phyloP scores from a whole-genome alignment of 2,797 vertebrate genomes.

The Sebastes aleutianus region DNA sequence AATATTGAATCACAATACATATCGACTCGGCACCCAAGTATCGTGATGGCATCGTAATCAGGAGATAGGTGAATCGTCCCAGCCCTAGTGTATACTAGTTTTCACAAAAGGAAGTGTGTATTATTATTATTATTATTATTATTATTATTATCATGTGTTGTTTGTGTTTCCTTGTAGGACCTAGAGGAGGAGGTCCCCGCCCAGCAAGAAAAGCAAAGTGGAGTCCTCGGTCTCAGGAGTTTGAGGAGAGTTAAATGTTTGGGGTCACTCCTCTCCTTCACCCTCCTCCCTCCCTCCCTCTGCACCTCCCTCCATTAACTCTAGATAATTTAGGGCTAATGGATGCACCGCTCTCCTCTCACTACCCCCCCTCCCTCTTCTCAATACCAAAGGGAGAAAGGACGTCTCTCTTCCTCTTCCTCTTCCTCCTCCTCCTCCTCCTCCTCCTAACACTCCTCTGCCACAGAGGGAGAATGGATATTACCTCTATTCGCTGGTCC shows the following conservation, averaged over 20 bases:
- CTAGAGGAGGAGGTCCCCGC: conserved; percentile 89
- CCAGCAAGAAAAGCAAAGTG: conserved; percentile 93
- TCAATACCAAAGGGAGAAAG: conserved; percentile 59
- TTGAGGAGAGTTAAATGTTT: conserved; percentile 90
- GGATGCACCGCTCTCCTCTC: conserved; percentile 59
- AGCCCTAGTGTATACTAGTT: no score
- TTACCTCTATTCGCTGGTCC: conserved; percentile 70
- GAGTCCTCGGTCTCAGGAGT: conserved; percentile 91
- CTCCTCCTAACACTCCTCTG: conserved; percentile 54
- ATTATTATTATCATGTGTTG: background rate
- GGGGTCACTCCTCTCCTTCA: conserved; percentile 63
- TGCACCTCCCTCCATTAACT: conserved; percentile 66
- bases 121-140: no score
- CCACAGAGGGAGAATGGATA: conserved; percentile 71
- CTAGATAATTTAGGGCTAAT: conserved; percentile 72
- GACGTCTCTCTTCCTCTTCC: conserved; percentile 45
- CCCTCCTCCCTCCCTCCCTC: conserved; percentile 9
- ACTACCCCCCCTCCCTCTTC: background rate
- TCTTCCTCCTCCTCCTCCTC: no score
- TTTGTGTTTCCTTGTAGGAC: conserved; percentile 80
- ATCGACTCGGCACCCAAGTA: no score
- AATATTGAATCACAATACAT: no score
- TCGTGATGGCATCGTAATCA: no score
- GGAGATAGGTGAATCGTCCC: no score
- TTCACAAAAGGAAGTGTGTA: no score